Evolutionary conservation across 2,113 vertebrate genomes (phyloP).

Genomic region (Pagrus major): DNA sequence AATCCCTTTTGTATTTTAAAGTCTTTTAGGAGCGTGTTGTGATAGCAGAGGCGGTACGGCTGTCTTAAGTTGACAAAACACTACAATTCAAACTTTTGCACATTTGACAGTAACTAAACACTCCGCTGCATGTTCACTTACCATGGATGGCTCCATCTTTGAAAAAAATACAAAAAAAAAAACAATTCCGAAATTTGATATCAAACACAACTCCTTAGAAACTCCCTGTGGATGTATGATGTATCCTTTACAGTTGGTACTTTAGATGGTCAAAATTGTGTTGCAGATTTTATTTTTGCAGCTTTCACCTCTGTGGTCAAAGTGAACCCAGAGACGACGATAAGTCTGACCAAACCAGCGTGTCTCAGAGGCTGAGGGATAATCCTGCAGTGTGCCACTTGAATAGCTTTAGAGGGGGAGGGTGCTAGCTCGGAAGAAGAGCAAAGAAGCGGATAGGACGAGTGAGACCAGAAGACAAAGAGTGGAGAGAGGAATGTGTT

Average conservation of each 20-base stretch:
- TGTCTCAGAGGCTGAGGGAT: constrained; percentile 81
- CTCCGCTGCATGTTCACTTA: constrained; percentile 51
- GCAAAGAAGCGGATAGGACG: constrained; percentile 60
- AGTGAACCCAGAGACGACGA: constrained; percentile 59
- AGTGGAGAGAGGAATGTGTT: constrained; percentile 10
- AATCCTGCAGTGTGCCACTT: constrained; percentile 84
- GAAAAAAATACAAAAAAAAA: constrained; percentile 38
- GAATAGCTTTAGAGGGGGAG: constrained; percentile 81
- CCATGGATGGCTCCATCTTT: constrained; percentile 68
- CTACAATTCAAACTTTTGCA: constrained; percentile 16
- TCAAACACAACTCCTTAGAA: constrained; percentile 16
- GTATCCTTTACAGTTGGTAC: neutral
- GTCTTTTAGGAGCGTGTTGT: constrained; percentile 24
- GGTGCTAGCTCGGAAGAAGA: constrained; percentile 47
- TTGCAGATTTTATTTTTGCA: constrained; percentile 40
- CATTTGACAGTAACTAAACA: constrained; percentile 2
- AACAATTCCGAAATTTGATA: constrained; percentile 30
- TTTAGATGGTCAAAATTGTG: constrained; percentile 5
- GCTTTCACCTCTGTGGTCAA: constrained; percentile 55
- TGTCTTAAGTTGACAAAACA: constrained; percentile 4
- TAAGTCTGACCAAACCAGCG: constrained; percentile 68
- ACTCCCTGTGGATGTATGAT: constrained; percentile 4
- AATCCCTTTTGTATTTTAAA: constrained; percentile 4
- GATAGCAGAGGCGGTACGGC: constrained; percentile 14
- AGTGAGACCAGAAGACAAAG: constrained; percentile 33